Evolutionary conservation across 2,888 invertebrate genomes (phyloP), one percentile per base, ranked within the genome.

Genomic region (Epirrita christyi): DNA sequence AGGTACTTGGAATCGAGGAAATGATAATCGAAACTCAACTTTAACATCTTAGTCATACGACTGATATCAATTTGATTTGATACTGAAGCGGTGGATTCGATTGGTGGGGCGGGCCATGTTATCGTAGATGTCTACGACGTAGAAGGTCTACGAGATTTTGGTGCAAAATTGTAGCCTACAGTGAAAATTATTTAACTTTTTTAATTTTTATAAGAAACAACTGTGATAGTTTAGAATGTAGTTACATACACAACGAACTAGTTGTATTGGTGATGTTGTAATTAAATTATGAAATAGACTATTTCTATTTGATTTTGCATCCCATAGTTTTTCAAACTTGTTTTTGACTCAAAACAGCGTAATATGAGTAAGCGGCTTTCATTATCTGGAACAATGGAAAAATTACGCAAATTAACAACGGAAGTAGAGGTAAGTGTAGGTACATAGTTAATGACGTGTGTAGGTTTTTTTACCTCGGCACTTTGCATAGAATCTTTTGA

Each of bases 181-280:
- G 69, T 59, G 68, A 69, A 63, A 73, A 73, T 73, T 72, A 76
- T 76, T 81, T 73, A 73, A 76, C 62, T 73, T 78, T 78, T 81
- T 73, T 79, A 81, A 81, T 79, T 79, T 80, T 80, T 78, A 73
- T 82, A 83, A 76, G 75, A 77, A 75, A 76, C 68, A 86, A 80
- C 89, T 90, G 90, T 90, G 89, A 90, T 90, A 89, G 90, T 75
- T 76, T 89, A 88, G 85, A 78, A 71, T 64, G 72, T 78, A 82
- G 77, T 73, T 64, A 73, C 63, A 68, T 73, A 74, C 68, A 67
- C 59, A 72, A 69, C 44, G 70, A 71, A 54, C 66, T 72, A 63
- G 59, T 59, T 59, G 49, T 66, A 70, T 62, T 61, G 68, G 60
- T 70, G 59, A 61, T 62, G 63, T 70, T 70, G 29, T 66, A 70